Evolutionary conservation across 2,888 invertebrate species (phyloP), one percentile per base, ranked within the genome.

Genomic region (Drosophila leonis): DNA sequence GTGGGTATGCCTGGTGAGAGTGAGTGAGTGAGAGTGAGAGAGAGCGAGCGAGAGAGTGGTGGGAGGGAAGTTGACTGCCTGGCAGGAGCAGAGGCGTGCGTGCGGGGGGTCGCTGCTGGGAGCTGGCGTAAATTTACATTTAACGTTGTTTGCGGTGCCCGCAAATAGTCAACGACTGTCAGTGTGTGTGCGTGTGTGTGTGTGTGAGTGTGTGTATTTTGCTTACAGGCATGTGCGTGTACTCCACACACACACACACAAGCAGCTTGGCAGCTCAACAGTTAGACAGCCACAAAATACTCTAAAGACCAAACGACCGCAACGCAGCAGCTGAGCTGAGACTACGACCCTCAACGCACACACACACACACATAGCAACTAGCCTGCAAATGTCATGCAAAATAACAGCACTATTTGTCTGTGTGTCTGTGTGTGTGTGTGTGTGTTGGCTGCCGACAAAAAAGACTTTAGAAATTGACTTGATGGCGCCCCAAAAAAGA

Each of bases 101-200:
- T 31, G 24, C 8, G 49, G 2, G 15, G 18, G 44, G 59, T 37
- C 18, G 27, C 7, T 33, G n/a, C n/a, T n/a, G 12, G 33, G 13
- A 31, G 67, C 76, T 80, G 83, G 74, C 75, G 84, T 88, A 90
- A 90, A 86, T 86, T 86, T 86, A 84, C 86, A 90, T 86, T 90
- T 90, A 90, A 90, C 89, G 89, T 86, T 90, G 87, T 88, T 90
- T 90, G 90, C 79, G 86, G 89, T 90, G 66, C 80, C 90, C 88
- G 72, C 90, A 89, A 84, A 85, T 89, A 78, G 86, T 80, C 80
- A 55, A 81, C 69, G 75, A 70, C 82, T 78, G 52, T 65, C 68
- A 52, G 51, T 72, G 29, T 54, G 13, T 46, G 7, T 29, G n/a
- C 39, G 12, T 59, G n/a, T 61, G 15, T 44, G 29, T 57, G 18